Evolutionary conservation across 2,888 invertebrate species (phyloP), one percentile per base, ranked within the genome.

Genomic region (Bombylius discolor): DNA sequence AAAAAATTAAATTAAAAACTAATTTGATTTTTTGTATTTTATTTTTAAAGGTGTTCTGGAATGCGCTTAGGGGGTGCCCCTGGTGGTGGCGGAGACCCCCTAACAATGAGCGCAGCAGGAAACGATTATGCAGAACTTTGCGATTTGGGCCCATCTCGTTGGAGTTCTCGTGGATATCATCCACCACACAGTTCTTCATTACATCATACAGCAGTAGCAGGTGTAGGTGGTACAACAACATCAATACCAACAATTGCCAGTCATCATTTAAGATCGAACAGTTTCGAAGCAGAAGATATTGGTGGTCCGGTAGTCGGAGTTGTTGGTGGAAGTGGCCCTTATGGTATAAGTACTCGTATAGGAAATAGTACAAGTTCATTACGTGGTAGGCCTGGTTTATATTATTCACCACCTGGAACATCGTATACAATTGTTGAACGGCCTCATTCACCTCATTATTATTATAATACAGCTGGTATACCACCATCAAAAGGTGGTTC

Each of bases 361-460:
- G 73, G 69, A 61, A 74, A 72, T 60, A 73, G 76, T 61, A 76
- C 76, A 11, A 74, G 70, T 62, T 74, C 74, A 52, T 62, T 74
- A 55, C 76, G 84, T 64, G 78, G 79, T 64, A 78, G 82, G 53
- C 80, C 86, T 62, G 83, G 87, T 62, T 78, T 85, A 61, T 90
- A 90, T 75, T 90, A 89, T 74, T 90, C 89, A 62, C 90, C 90
- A 56, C 90, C 90, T 36, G 90, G 90, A 60, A 90, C 90, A 62
- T 89, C 88, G 57, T 90, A 90, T 75, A 90, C 90, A 68, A 90
- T 90, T 72, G 85, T 90, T 67, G 90, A 90, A 76, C 78, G 89
- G 61, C 84, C 84, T 66, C 84, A 84, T 73, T 79, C 79, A 54
- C 80, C 85, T 64, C 81, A 82, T 69, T 79, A 81, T 62, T 75